Conservation (phyloP, 2,888 invertebrate genomes). For the Lasioglossum figueresi region DNA sequence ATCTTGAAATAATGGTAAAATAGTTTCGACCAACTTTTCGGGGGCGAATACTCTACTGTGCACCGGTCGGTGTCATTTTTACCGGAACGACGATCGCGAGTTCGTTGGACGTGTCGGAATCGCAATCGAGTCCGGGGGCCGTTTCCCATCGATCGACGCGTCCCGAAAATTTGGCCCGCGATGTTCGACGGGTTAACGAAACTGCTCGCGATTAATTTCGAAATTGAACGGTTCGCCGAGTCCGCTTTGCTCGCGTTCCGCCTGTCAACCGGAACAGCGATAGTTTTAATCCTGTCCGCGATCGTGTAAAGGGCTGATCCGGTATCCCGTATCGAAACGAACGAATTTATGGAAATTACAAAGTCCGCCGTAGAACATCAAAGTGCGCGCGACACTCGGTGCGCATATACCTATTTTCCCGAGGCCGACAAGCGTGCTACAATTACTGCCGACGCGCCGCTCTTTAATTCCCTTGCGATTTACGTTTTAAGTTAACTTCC, state of each 20-base stretch:
- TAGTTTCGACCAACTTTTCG: no score
- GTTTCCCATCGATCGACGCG: conserved; percentile 17
- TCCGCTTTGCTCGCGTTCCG: conserved; percentile 20
- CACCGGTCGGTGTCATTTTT: not conserved
- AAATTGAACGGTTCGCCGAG: conserved; percentile 38
- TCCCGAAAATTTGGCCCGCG: conserved; percentile 17
- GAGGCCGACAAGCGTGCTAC: not conserved
- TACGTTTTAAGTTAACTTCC: not conserved
- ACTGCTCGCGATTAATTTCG: conserved; percentile 42
- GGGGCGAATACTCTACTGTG: no score
- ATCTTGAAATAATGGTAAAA: no score
- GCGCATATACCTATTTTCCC: conserved; percentile 3
- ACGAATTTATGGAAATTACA: conserved; percentile 53
- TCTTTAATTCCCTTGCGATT: conserved; percentile 16
- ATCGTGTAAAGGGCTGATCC: conserved; percentile 24
- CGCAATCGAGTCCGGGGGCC: not conserved
- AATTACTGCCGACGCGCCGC: not conserved
- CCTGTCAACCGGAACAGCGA: conserved; percentile 31
- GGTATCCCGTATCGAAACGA: conserved; percentile 8
- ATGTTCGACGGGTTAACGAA: conserved; percentile 29
- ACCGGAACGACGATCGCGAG: not conserved
- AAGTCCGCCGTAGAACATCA: conserved; percentile 18
- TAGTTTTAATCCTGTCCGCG: conserved; percentile 43
- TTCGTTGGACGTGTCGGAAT: not conserved
- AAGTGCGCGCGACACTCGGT: conserved; percentile 11